Percentiles rank a stretch among this genome's conserved stretches.
These are phyloP conservation scores for Decapterus maruadsi DNA, from an alignment of 2,797 vertebrate species.

Conservation along the genomic window DNA sequence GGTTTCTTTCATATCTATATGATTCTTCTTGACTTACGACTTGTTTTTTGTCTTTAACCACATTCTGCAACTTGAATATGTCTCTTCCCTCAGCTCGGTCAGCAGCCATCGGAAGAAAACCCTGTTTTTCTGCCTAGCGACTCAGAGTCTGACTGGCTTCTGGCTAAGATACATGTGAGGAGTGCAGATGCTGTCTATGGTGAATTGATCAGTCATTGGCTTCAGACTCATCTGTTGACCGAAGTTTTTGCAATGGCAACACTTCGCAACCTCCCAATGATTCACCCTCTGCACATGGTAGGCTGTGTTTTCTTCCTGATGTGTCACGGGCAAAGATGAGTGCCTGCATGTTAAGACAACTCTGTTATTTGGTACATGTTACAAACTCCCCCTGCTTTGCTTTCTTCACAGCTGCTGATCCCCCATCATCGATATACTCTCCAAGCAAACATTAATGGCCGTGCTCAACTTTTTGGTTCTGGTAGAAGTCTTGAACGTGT, in stretches of 20 bases:
- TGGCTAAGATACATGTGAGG: not conserved
- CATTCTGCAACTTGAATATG: not conserved
- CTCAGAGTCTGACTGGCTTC: constrained; percentile 58
- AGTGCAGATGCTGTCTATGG: not conserved
- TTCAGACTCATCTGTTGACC: not conserved
- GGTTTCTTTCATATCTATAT: constrained; percentile 9
- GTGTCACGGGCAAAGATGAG: not conserved
- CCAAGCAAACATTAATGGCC: not conserved
- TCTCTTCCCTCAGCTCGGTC: constrained; percentile 63
- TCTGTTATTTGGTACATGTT: not conserved
- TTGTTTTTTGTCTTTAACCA: not conserved
- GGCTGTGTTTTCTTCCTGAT: not conserved
- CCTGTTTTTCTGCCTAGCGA: constrained; percentile 76
- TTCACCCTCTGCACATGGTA: not conserved
- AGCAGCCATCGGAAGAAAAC: constrained; percentile 71
- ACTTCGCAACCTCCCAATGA: not conserved
- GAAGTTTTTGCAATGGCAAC: not conserved
- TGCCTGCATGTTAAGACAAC: not conserved
- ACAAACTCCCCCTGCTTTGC: not conserved
- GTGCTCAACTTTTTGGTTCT: not conserved
- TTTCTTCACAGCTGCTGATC: not conserved
- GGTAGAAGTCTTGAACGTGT: not conserved
- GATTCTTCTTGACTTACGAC: not conserved
- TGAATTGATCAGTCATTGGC: not conserved
- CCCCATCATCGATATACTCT: not conserved